Evolutionary conservation across 2,113 vertebrate species (phyloP), one percentile per base, ranked within the genome.

Genomic region (Apeltes quadracus): DNA sequence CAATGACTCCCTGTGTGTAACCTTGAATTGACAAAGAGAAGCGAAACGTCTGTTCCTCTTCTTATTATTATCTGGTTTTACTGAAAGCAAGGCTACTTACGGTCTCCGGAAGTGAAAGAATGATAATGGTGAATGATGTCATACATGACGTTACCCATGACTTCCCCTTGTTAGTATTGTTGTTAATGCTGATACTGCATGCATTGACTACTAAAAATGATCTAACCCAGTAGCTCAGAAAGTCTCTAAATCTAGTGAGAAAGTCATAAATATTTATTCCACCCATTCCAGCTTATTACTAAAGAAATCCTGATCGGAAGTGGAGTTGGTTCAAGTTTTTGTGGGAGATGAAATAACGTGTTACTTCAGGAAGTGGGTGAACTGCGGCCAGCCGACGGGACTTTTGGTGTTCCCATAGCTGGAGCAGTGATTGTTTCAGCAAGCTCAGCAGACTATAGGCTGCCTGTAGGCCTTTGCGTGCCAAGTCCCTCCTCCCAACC

Each of bases 401-500:
- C 65, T 56, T 46, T 63, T 78, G 58, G 81, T 51, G 54, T 71
- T 72, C 75, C 67, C 67, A 65, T 55, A 72, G 83, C 66, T 44
- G 2, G 61, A 65, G 71, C 74, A 59, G 72, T 62, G 76, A 78
- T 88, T 87, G 84, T 85, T 83, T 83, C 61, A 88, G 66, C 74
- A 70, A 59, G 72, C 78, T 79, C 53, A 75, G 78, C 0, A 20
- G 50, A 75, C 90, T 78, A 78, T 70, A 86, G 88, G 53, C 75
- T 61, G 82, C 84, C 84, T 85, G 77, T 75, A 65, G 83, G 82
- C 58, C 55, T 82, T 68, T 86, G 68, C 8, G 4, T 84, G 89
- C 90, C 89, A 90, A 79, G 38, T 84, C 88, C 84, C 85, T 81
- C 82, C 90, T 90, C 85, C 88, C 84, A 81, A 76, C 63, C 84